Evolutionary conservation across 2,888 invertebrate species (phyloP).

Genomic region (Phyto melanocephala): DNA sequence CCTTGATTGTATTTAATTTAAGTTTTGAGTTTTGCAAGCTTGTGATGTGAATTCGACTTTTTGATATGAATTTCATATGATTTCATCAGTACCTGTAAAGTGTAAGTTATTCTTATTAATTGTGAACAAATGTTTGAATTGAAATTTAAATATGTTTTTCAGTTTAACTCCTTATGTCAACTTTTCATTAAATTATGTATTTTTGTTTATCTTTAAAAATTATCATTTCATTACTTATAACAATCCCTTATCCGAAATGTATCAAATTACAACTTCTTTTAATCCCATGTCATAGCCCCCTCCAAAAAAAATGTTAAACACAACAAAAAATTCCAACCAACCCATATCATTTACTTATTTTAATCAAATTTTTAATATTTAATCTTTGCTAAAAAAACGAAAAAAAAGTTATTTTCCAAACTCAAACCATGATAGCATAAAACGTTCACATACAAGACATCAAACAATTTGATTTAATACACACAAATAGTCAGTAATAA

Average conservation of each 20-base stretch:
- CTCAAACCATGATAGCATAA: conserved; percentile 4
- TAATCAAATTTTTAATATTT: conserved; percentile 54
- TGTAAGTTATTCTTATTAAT: too few species aligned
- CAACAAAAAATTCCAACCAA: background rate
- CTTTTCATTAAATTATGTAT: too few species aligned
- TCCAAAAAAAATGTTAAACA: background rate
- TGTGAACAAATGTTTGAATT: too few species aligned
- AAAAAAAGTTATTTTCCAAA: background rate
- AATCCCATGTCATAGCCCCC: conserved; percentile 16
- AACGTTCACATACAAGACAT: conserved; percentile 10
- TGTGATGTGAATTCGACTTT: too few species aligned
- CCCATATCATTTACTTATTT: conserved; percentile 46
- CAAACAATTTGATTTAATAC: conserved; percentile 1
- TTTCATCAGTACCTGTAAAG: too few species aligned
- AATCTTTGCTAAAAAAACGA: conserved; percentile 36
- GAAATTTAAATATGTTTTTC: too few species aligned
- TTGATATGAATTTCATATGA: too few species aligned
- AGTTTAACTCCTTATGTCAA: too few species aligned
- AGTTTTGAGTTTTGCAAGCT: too few species aligned
- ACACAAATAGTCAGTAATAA: background rate
- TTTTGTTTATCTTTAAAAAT: too few species aligned
- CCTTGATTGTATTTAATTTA: too few species aligned
- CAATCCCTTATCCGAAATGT: background rate
- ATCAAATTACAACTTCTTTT: background rate
- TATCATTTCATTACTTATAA: too few species aligned